Conservation (phyloP, 2,113 vertebrate species). For the Copsychus sechellarum region DNA sequence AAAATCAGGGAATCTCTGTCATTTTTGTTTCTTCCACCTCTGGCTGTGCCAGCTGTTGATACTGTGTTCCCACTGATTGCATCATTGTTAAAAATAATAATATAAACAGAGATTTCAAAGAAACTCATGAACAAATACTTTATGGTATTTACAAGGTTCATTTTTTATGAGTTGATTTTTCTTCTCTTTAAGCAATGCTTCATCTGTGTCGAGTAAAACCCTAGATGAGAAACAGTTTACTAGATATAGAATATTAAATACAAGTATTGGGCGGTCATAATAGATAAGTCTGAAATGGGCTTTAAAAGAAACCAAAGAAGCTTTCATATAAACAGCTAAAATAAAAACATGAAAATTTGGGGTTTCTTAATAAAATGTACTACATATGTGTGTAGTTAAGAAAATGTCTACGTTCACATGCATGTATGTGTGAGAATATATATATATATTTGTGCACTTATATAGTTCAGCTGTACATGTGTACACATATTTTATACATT, state of each 20-base stretch:
- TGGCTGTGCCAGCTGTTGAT: neutral
- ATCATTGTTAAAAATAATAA: slow-evolving; percentile 26
- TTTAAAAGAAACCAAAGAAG: slow-evolving; percentile 22
- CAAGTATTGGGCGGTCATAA: neutral
- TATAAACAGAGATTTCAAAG: slow-evolving; percentile 47
- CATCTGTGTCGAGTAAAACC: slow-evolving; percentile 21
- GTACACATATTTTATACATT: slow-evolving; percentile 42
- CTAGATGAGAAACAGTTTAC: slow-evolving; percentile 34
- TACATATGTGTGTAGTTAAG: slow-evolving; percentile 21
- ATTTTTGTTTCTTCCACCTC: neutral
- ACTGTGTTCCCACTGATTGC: neutral
- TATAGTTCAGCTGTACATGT: neutral
- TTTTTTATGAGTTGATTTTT: slow-evolving; percentile 62
- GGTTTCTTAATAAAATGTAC: slow-evolving; percentile 3
- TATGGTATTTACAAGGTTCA: slow-evolving; percentile 53
- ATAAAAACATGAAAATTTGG: slow-evolving; percentile 22
- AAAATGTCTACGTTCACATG: neutral
- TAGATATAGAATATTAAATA: slow-evolving; percentile 30
- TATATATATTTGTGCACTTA: slow-evolving; percentile 17
- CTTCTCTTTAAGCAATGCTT: slow-evolving; percentile 3
- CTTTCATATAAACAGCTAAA: slow-evolving; percentile 10
- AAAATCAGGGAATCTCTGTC: neutral
- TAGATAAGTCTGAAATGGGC: neutral
- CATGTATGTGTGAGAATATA: slow-evolving; percentile 8
- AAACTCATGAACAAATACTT: slow-evolving; percentile 36